Conservation (phyloP, 2,113 vertebrate genomes). For the Salminus brasiliensis region DNA sequence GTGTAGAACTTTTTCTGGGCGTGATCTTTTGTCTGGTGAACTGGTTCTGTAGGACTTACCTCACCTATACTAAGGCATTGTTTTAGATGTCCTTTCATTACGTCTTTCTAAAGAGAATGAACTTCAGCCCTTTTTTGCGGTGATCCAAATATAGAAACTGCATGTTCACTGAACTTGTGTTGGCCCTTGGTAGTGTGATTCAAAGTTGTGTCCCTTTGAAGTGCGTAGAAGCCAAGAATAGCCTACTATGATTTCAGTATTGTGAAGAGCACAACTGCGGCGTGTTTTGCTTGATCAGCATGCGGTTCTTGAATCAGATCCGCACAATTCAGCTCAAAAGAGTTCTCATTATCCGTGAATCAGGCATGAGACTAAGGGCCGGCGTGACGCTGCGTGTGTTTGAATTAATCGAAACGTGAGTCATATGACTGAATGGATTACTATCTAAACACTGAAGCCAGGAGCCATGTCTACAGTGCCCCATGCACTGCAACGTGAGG, state of each 20-base stretch:
- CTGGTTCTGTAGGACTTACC: neutral
- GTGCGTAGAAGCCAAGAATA: neutral
- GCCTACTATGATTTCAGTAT: slow-evolving; percentile 3
- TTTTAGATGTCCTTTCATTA: neutral
- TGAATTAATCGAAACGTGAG: slow-evolving; percentile 38
- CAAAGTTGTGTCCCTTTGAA: neutral
- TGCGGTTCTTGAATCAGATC: slow-evolving; percentile 23
- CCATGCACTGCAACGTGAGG: neutral
- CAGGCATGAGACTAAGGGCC: slow-evolving; percentile 9
- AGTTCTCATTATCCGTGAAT: slow-evolving; percentile 35
- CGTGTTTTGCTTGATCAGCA: slow-evolving; percentile 21
- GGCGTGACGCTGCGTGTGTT: neutral
- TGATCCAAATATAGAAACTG: slow-evolving; percentile 32
- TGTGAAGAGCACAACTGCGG: neutral
- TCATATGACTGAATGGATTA: slow-evolving; percentile 48
- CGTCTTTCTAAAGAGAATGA: neutral
- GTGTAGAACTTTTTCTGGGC: too few relatives aligned
- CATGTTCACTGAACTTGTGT: neutral
- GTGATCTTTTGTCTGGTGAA: too few relatives aligned
- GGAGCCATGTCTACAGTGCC: slow-evolving; percentile 21
- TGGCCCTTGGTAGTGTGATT: neutral
- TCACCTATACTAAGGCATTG: neutral
- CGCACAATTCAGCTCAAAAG: slow-evolving; percentile 9
- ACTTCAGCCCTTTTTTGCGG: neutral
- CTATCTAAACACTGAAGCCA: slow-evolving; percentile 6